Conservation (phyloP, 2,113 vertebrate species). For the Lamprologus sp. region DNA sequence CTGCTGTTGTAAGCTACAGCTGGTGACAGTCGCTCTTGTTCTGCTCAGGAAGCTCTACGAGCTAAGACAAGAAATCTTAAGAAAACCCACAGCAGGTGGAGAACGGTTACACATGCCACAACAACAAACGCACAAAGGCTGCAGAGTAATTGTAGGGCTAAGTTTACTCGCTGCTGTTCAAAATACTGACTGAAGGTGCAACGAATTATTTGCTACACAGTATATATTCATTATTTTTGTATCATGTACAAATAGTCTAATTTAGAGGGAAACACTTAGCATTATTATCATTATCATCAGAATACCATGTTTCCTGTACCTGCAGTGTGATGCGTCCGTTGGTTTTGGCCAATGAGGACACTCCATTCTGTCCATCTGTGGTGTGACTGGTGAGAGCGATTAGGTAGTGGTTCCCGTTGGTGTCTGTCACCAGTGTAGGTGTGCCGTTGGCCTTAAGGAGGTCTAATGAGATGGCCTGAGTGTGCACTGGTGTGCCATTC, state of each 20-base stretch:
- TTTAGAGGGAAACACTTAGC: not conserved
- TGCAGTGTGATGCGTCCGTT: slow-evolving; percentile 74
- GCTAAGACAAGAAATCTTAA: not conserved
- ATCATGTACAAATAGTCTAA: not conserved
- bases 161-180: not conserved
- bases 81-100: not conserved
- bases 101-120: not conserved
- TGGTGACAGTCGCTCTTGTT: not conserved
- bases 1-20: accelerated
- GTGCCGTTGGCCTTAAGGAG: slow-evolving; percentile 76
- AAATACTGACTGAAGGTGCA: not conserved
- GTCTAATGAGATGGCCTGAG: slow-evolving; percentile 71
- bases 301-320: slow-evolving; percentile 52
- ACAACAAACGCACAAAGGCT: not conserved
- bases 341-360: slow-evolving; percentile 53
- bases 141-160: not conserved
- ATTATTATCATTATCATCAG: not conserved
- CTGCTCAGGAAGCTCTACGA: not conserved
- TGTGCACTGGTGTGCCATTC: slow-evolving; percentile 52
- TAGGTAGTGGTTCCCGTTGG: slow-evolving; percentile 87
- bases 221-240: not conserved
- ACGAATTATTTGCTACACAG: not conserved
- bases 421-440: slow-evolving; percentile 80
- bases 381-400: slow-evolving; percentile 83
- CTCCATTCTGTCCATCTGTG: slow-evolving; percentile 63